A percentile compares a stretch with the other conserved stretches of the same genome.
Evolutionary conservation across 2,113 vertebrate species (phyloP).

Genomic region (Pachypanchax playfairii): DNA sequence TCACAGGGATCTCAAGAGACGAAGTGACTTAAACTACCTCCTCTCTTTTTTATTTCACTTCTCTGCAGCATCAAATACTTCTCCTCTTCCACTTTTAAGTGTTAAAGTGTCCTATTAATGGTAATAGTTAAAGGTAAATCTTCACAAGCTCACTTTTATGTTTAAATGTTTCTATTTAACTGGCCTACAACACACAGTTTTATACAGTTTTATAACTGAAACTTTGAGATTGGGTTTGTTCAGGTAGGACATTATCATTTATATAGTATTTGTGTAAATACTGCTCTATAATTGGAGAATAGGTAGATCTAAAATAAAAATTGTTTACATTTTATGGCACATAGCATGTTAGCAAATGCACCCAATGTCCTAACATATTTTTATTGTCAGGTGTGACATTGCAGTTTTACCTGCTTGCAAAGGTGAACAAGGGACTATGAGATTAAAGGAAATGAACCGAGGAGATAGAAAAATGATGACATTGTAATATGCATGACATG

Average conservation of each 20-base stretch:
- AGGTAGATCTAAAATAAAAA: no score
- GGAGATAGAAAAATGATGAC: constrained; percentile 37
- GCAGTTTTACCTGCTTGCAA: constrained; percentile 32
- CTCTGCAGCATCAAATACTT: background rate
- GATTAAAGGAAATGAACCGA: constrained; percentile 46
- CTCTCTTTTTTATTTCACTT: background rate
- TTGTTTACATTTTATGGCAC: no score
- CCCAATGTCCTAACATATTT: background rate
- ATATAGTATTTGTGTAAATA: background rate
- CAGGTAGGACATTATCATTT: no score
- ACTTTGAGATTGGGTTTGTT: no score
- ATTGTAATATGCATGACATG: constrained; percentile 46
- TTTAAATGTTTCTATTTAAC: no score
- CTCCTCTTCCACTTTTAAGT: background rate
- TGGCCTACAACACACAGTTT: constrained; percentile 1
- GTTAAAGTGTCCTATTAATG: background rate
- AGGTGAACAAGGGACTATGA: constrained; percentile 41
- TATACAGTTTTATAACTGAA: constrained; percentile 9
- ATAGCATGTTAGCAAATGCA: no score
- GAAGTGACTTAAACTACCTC: background rate
- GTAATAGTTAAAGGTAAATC: background rate
- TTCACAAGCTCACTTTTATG: background rate
- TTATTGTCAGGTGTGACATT: constrained; percentile 24
- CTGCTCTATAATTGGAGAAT: no score
- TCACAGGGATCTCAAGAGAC: background rate